These are phyloP conservation scores for Mya arenaria DNA, from an alignment of 1,140 invertebrate species.

Conservation along the genomic window DNA sequence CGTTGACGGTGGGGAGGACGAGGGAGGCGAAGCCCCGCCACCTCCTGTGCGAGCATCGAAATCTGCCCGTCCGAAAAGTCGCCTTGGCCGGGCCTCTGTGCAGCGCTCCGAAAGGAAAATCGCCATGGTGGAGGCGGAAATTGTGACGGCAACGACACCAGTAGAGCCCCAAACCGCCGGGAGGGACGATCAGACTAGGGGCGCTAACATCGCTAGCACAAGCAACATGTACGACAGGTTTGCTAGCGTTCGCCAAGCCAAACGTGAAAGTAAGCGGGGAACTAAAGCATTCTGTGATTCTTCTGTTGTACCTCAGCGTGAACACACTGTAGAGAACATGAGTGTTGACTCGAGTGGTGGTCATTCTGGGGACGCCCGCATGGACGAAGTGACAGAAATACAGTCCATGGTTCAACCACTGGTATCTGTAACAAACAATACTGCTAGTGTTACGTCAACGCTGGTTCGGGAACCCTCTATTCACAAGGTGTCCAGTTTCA, in stretches of 20 bases:
- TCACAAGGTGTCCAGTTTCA: too few relatives aligned
- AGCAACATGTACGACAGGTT: conserved; percentile 45
- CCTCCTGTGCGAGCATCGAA: neutral
- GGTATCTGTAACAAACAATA: too few relatives aligned
- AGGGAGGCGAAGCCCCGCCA: neutral
- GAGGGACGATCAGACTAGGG: neutral
- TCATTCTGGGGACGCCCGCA: conserved; percentile 20
- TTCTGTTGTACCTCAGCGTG: conserved; percentile 8
- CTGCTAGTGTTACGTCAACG: too few relatives aligned
- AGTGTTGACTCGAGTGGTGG: conserved; percentile 26
- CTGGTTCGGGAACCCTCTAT: too few relatives aligned
- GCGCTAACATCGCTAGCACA: neutral
- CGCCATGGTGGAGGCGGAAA: conserved; percentile 33
- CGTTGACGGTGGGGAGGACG: neutral
- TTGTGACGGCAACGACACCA: too few relatives aligned
- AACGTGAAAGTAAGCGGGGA: conserved; percentile 47
- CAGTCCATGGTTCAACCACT: neutral
- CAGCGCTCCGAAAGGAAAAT: conserved; percentile 26
- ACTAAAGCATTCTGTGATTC: conserved; percentile 57
- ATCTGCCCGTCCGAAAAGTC: conserved; percentile 45
- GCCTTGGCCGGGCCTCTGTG: conserved; percentile 27
- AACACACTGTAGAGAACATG: conserved; percentile 17
- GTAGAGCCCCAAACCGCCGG: neutral
- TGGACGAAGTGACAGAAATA: conserved; percentile 35
- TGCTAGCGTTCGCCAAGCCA: conserved; percentile 37